phyloP scores from a whole-genome alignment of 2,888 invertebrate species.

The Drosophila rubida region DNA sequence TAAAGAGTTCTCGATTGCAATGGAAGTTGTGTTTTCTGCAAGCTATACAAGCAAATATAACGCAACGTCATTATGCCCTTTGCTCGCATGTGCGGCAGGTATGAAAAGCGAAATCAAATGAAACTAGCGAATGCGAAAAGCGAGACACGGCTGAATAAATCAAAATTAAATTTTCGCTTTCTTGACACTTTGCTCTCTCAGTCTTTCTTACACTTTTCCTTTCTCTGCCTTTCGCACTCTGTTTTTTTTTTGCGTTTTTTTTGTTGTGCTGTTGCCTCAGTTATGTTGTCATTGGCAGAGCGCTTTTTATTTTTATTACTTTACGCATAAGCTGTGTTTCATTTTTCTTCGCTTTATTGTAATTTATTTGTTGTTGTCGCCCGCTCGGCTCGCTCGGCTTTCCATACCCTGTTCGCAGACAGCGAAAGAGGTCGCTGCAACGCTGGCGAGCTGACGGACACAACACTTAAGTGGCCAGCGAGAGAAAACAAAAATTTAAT shows the following conservation, averaged over 20 bases:
- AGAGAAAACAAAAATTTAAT: too few relatives aligned
- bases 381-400: conserved; percentile 16
- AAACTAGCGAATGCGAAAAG: background rate
- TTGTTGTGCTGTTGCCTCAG: conserved; percentile 1
- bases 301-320: conserved; percentile 39
- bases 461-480: too few relatives aligned
- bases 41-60: too few relatives aligned
- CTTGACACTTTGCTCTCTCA: conserved; percentile 73
- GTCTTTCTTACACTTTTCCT: background rate
- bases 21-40: too few relatives aligned
- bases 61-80: background rate
- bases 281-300: conserved; percentile 5
- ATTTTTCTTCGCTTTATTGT: conserved; percentile 40
- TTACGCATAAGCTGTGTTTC: conserved; percentile 33
- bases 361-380: conserved; percentile 41
- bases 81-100: background rate
- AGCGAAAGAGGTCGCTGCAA: background rate
- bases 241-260: background rate
- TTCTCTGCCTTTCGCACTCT: background rate
- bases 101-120: background rate
- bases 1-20: too few relatives aligned
- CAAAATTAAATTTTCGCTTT: conserved; percentile 78
- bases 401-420: background rate
- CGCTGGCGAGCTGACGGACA: background rate
- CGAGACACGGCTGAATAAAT: conserved; percentile 59